A percentile compares a stretch with the other conserved stretches of the same genome.
Evolutionary conservation across 2,888 invertebrate species (phyloP).

Genomic region (Auanema sp.): DNA sequence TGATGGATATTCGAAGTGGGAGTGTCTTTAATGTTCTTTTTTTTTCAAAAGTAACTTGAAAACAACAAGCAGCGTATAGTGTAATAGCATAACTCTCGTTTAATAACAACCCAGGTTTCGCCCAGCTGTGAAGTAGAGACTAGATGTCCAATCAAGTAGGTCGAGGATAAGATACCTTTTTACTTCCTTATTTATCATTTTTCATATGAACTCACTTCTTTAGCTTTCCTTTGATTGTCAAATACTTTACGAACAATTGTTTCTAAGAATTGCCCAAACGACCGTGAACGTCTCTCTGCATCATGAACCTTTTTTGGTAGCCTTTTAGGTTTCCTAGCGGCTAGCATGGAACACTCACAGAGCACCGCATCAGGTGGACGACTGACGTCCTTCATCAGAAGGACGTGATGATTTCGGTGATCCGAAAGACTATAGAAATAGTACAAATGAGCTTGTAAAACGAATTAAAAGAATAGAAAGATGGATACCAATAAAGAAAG

Average conservation of each 20-base stretch:
- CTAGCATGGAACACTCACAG: slow-evolving; percentile 41
- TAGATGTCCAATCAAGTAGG: no score
- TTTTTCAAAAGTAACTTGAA: no score
- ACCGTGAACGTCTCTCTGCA: slow-evolving; percentile 20
- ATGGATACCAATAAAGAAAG: not conserved
- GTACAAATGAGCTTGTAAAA: not conserved
- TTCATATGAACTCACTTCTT: slow-evolving; percentile 33
- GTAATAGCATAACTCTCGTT: no score
- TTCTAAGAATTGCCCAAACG: slow-evolving; percentile 41
- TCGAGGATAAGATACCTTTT: no score
- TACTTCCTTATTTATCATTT: no score
- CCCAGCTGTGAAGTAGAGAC: no score
- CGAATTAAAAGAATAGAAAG: not conserved
- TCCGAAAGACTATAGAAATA: slow-evolving; percentile 9
- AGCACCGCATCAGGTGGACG: slow-evolving; percentile 47
- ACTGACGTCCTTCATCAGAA: slow-evolving; percentile 33
- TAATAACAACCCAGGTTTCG: no score
- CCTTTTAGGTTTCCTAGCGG: slow-evolving; percentile 23
- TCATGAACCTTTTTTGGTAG: slow-evolving; percentile 6
- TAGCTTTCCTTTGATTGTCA: slow-evolving; percentile 34
- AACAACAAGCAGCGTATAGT: no score
- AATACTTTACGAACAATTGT: slow-evolving; percentile 49
- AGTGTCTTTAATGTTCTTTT: no score
- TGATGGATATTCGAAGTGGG: no score
- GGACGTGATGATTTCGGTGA: slow-evolving; percentile 20